These are phyloP conservation scores for Mimas tiliae DNA, from an alignment of 2,888 invertebrate genomes.

Conservation along the genomic window DNA sequence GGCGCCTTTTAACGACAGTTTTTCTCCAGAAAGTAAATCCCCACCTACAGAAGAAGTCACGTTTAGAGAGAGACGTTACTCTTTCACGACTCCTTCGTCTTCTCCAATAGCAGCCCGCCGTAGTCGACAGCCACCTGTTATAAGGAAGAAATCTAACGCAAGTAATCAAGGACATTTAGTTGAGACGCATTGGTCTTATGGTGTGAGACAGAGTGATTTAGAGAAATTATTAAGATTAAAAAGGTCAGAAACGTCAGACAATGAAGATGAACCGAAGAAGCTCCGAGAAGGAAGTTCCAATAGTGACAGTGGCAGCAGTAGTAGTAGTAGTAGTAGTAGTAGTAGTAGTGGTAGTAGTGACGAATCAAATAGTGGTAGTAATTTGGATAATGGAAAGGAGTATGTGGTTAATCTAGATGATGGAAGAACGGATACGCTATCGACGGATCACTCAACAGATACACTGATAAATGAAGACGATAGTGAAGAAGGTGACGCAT, in stretches of 20 bases:
- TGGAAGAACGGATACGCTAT: conserved; percentile 68
- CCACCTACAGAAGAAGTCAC: conserved; percentile 52
- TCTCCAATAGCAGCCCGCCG: conserved; percentile 70
- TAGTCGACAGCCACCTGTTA: conserved; percentile 75
- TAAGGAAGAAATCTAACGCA: conserved; percentile 72
- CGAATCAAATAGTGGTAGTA: conserved; percentile 65
- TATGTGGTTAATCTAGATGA: conserved; percentile 70
- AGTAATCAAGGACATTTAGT: conserved; percentile 59
- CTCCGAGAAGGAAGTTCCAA: conserved; percentile 41
- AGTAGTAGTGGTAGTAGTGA: conserved; percentile 57
- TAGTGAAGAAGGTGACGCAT: conserved; percentile 69
- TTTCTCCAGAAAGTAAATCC: conserved; percentile 61
- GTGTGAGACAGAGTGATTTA: conserved; percentile 76
- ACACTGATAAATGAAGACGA: conserved; percentile 77
- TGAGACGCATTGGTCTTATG: conserved; percentile 79
- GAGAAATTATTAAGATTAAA: conserved; percentile 75
- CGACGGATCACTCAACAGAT: conserved; percentile 77
- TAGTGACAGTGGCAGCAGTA: conserved; percentile 53
- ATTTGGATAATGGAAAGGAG: conserved; percentile 62
- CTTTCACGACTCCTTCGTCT: conserved; percentile 67
- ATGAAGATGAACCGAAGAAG: conserved; percentile 64
- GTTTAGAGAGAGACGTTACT: conserved; percentile 60
- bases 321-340: conserved; percentile 56
- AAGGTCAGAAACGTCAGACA: conserved; percentile 71
- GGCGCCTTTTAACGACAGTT: conserved; percentile 65